phyloP scores from a whole-genome alignment of 2,888 invertebrate species.

The Orthosia gothica region DNA sequence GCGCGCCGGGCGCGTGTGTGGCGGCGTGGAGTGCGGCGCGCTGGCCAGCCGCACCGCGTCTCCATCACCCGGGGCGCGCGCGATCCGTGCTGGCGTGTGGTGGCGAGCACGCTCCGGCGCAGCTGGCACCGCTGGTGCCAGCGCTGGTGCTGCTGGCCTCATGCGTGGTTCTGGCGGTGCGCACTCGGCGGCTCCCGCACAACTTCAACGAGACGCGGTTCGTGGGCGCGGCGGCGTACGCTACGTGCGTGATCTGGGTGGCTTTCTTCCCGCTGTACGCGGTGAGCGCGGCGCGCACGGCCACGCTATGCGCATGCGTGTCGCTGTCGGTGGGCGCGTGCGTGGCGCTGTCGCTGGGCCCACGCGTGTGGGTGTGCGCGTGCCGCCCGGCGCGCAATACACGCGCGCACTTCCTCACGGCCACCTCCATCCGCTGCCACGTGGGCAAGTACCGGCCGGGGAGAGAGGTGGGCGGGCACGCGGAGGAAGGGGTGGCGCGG shows the following conservation, averaged over 20 bases:
- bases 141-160: slow-evolving; percentile 94
- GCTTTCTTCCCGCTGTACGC: slow-evolving; percentile 95
- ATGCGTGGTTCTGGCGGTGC: slow-evolving; percentile 95
- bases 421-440: slow-evolving; percentile 94
- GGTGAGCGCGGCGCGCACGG: slow-evolving; percentile 76
- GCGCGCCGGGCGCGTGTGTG: slow-evolving; percentile 82
- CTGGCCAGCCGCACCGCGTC: slow-evolving; percentile 87
- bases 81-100: slow-evolving; percentile 93
- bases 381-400: slow-evolving; percentile 95
- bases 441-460: slow-evolving; percentile 86
- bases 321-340: slow-evolving; percentile 94
- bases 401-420: slow-evolving; percentile 94
- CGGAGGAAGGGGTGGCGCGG: slow-evolving; percentile 17
- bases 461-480: slow-evolving; percentile 4
- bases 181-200: slow-evolving; percentile 95
- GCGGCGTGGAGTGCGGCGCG: slow-evolving; percentile 92
- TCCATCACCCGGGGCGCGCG: slow-evolving; percentile 88
- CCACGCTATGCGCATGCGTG: slow-evolving; percentile 92
- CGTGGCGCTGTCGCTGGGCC: slow-evolving; percentile 94
- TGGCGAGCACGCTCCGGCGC: slow-evolving; percentile 86
- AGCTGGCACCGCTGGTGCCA: slow-evolving; percentile 93
- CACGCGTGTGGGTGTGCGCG: slow-evolving; percentile 94
- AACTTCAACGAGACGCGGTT: slow-evolving; percentile 95
- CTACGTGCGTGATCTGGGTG: slow-evolving; percentile 95
- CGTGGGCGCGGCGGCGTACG: slow-evolving; percentile 96